Percentiles rank a stretch among this genome's conserved stretches.
phyloP scores from a whole-genome alignment of 2,888 invertebrate species.

The Chrysotoxum bicinctum region DNA sequence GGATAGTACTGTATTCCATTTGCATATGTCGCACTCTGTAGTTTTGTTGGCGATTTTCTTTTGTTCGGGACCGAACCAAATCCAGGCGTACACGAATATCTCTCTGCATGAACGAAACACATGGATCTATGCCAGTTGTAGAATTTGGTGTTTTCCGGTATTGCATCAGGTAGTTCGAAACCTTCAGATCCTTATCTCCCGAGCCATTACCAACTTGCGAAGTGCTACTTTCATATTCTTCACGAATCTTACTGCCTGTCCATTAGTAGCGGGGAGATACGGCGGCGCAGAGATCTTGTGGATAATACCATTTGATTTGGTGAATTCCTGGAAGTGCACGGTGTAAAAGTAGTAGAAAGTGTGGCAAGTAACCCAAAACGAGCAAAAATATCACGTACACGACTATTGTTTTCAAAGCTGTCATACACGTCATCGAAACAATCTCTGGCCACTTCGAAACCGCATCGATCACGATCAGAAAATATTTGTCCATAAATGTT shows the following conservation, averaged over 20 bases:
- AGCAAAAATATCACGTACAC: not conserved
- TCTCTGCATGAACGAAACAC: no score
- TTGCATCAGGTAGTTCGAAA: not conserved
- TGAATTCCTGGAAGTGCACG: not conserved
- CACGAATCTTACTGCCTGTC: no score
- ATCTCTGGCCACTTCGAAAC: constrained; percentile 12
- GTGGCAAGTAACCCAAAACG: not conserved
- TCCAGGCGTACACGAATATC: not conserved
- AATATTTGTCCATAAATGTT: constrained; percentile 3
- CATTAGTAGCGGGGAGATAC: no score
- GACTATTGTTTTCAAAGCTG: not conserved
- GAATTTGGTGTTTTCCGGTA: no score
- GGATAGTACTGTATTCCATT: not conserved
- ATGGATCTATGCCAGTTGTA: not conserved
- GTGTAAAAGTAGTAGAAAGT: not conserved
- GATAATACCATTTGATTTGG: no score
- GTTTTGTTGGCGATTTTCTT: not conserved
- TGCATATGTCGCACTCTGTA: not conserved
- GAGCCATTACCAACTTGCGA: not conserved
- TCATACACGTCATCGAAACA: no score
- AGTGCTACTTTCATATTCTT: no score
- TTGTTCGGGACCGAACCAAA: not conserved
- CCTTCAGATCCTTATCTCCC: no score
- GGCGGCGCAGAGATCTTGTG: no score
- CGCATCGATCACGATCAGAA: not conserved